Conservation (phyloP, 2,888 invertebrate genomes). For the Entomobrya multifasciata region DNA sequence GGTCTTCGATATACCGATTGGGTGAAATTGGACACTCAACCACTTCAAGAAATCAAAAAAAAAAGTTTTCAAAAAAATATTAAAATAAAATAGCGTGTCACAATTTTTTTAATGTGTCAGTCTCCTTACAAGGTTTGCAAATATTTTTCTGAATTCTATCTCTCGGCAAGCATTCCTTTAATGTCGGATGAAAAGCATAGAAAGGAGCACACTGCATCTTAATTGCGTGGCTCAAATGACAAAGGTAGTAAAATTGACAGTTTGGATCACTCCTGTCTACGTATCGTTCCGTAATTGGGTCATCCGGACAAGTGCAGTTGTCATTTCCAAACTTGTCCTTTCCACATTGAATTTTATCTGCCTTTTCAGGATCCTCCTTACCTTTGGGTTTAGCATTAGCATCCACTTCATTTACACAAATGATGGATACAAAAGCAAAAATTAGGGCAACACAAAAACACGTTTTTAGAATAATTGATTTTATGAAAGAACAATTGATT, state of each 20-base stretch:
- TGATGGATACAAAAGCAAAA: no score
- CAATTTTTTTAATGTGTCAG: not conserved
- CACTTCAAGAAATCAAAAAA: conserved; percentile 25
- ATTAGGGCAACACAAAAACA: no score
- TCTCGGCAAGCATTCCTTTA: conserved; percentile 65
- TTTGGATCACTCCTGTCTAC: conserved; percentile 58
- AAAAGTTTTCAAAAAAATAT: conserved; percentile 1
- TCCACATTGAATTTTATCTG: conserved; percentile 43
- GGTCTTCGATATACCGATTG: conserved; percentile 73
- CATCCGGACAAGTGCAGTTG: conserved; percentile 71
- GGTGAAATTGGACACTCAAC: conserved; percentile 62
- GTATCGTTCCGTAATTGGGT: conserved; percentile 73
- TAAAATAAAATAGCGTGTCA: not conserved
- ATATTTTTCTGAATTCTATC: conserved; percentile 46
- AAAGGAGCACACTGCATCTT: conserved; percentile 61
- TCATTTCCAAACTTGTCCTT: conserved; percentile 33
- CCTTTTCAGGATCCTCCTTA: no score
- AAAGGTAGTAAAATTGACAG: conserved; percentile 71
- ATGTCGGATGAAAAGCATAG: conserved; percentile 72
- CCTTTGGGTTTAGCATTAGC: no score
- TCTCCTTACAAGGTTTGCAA: conserved; percentile 56
- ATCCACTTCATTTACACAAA: no score
- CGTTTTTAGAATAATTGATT: no score
- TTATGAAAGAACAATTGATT: no score
- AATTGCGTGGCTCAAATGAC: conserved; percentile 73